These are phyloP conservation scores for Corythornis cristatus DNA, from an alignment of 2,113 vertebrate species.

Conservation along the genomic window DNA sequence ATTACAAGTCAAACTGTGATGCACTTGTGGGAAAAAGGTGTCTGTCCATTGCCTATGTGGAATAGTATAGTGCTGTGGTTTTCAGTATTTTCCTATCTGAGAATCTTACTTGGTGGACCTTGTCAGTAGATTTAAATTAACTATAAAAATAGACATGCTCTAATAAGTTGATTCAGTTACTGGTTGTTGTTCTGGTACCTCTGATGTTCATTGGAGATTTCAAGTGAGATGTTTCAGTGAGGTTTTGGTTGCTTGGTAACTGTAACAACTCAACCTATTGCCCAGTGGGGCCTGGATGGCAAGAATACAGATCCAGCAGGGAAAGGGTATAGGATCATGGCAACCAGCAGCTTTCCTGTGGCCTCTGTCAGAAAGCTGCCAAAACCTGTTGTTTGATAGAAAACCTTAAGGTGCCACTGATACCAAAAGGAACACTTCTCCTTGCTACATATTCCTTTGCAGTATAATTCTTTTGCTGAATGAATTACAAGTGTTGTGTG, in stretches of 20 bases:
- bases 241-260: background rate
- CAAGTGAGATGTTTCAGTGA: background rate
- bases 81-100: background rate
- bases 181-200: background rate
- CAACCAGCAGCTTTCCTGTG: background rate
- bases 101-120: background rate
- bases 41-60: background rate
- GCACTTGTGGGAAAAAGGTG: background rate
- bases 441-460: background rate
- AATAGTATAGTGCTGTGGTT: background rate
- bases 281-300: background rate
- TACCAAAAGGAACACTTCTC: background rate
- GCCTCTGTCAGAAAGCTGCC: background rate
- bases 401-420: background rate
- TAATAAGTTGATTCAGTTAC: background rate
- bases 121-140: background rate
- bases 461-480: background rate
- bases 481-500: background rate
- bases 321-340: background rate
- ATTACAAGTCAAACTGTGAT: background rate
- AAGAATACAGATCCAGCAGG: background rate
- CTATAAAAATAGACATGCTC: background rate
- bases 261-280: background rate
- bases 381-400: background rate
- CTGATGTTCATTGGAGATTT: background rate